Evolutionary conservation across 2,888 invertebrate species (phyloP).

Genomic region (Mechanitis mazaeus): DNA sequence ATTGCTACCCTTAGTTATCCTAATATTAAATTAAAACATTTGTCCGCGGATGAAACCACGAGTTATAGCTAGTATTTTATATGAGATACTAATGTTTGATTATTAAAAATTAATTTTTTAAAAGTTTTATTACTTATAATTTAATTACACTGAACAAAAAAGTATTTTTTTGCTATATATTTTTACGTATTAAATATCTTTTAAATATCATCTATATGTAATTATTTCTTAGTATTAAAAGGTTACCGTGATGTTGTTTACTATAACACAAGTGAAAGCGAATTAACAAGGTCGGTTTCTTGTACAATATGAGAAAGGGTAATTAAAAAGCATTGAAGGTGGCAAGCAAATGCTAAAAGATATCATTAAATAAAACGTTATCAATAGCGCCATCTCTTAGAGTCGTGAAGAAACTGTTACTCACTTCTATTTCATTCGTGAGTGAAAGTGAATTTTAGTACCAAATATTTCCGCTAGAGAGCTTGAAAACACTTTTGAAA

Average conservation of each 20-base stretch:
- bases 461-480: slow-evolving; percentile 11
- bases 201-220: background rate
- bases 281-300: slow-evolving; percentile 45
- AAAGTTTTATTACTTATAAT: too few species aligned
- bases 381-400: slow-evolving; percentile 46
- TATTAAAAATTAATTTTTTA: too few species aligned
- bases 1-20: too few species aligned
- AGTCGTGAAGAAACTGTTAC: slow-evolving; percentile 12
- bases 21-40: too few species aligned
- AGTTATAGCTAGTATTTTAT: too few species aligned
- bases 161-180: too few species aligned
- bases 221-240: slow-evolving; percentile 35
- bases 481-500: background rate
- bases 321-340: slow-evolving; percentile 29
- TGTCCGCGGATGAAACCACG: too few species aligned
- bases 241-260: slow-evolving; percentile 61
- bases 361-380: slow-evolving; percentile 18
- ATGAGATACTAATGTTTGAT: too few species aligned
- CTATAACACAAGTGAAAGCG: slow-evolving; percentile 59
- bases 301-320: slow-evolving; percentile 27
- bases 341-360: slow-evolving; percentile 20
- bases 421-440: slow-evolving; percentile 32
- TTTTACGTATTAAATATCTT: background rate
- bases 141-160: too few species aligned
- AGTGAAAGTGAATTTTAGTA: slow-evolving; percentile 1